phyloP scores from a whole-genome alignment of 2,113 vertebrate species.

The Herpailurus yagouaroundi region DNA sequence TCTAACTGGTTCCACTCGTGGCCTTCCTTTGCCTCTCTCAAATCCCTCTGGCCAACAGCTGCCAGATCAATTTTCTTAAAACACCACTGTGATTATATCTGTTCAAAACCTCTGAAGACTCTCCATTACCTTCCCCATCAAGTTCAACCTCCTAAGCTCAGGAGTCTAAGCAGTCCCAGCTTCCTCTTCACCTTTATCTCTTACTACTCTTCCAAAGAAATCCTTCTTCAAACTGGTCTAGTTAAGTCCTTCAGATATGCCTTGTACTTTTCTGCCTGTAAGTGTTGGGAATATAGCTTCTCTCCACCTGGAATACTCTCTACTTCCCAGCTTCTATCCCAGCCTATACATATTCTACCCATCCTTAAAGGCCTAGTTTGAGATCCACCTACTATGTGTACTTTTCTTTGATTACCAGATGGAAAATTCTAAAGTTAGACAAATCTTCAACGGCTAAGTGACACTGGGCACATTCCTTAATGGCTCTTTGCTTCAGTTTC shows the following conservation, averaged over 20 bases:
- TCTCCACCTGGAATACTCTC: constrained; percentile 14
- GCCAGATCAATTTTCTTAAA: constrained; percentile 63
- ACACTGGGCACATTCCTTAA: constrained; percentile 21
- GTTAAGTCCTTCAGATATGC: constrained; percentile 49
- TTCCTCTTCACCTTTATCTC: constrained; percentile 30
- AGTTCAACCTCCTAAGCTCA: constrained; percentile 40
- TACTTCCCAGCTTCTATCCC: background rate
- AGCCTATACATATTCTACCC: constrained; percentile 33
- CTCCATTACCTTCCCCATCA: constrained; percentile 48
- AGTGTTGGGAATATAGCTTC: constrained; percentile 3
- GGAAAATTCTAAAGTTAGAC: constrained; percentile 22
- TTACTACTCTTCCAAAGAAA: constrained; percentile 40
- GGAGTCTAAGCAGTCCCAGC: background rate
- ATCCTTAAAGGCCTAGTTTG: constrained; percentile 21
- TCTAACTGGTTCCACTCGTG: background rate
- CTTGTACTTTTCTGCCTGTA: constrained; percentile 23
- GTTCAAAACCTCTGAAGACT: background rate
- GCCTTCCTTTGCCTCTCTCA: background rate
- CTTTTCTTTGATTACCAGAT: constrained; percentile 9
- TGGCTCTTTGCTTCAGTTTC: constrained; percentile 55
- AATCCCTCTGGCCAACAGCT: background rate
- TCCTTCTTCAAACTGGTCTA: constrained; percentile 6
- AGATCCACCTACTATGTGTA: background rate
- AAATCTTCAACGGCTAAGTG: constrained; percentile 15
- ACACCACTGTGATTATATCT: constrained; percentile 47